Evolutionary conservation across 23 tunicate species (phyloP).

Genomic region (Corella eumyota): DNA sequence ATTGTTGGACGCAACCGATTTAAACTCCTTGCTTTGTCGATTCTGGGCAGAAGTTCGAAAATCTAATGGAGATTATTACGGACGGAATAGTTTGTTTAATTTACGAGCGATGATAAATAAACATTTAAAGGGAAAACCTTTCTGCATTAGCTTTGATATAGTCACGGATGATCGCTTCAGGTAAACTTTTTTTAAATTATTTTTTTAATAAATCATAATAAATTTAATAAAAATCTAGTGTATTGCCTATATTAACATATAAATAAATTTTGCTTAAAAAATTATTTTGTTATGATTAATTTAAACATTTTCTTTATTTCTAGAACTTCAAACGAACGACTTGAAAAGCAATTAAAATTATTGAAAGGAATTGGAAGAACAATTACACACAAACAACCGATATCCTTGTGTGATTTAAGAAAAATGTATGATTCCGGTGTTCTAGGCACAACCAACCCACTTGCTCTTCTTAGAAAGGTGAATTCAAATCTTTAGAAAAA

Average conservation of each 20-base stretch:
- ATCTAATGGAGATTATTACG: conserved; percentile 89
- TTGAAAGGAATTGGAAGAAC: conserved; percentile 84
- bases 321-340: conserved; percentile 76
- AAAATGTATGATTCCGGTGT: conserved; percentile 64
- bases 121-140: conserved; percentile 91
- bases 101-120: conserved; percentile 97
- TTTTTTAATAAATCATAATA: no score
- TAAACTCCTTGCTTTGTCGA: conserved; percentile 45
- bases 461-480: conserved; percentile 84
- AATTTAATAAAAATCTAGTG: no score
- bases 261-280: no score
- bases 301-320: not conserved
- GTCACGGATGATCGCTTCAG: conserved; percentile 92
- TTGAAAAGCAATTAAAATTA: conserved; percentile 77
- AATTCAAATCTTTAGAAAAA: not conserved
- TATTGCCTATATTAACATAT: no score
- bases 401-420: conserved; percentile 47
- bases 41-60: conserved; percentile 89
- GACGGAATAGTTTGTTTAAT: conserved; percentile 81
- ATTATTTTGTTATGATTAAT: no score
- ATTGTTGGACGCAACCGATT: conserved; percentile 34
- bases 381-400: conserved; percentile 82
- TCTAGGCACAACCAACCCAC: conserved; percentile 49
- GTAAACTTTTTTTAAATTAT: conserved; percentile 14
- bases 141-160: conserved; percentile 66